Evolutionary conservation across 2,888 invertebrate genomes (phyloP), one percentile per base, ranked within the genome.

Genomic region (Bombylius discolor): DNA sequence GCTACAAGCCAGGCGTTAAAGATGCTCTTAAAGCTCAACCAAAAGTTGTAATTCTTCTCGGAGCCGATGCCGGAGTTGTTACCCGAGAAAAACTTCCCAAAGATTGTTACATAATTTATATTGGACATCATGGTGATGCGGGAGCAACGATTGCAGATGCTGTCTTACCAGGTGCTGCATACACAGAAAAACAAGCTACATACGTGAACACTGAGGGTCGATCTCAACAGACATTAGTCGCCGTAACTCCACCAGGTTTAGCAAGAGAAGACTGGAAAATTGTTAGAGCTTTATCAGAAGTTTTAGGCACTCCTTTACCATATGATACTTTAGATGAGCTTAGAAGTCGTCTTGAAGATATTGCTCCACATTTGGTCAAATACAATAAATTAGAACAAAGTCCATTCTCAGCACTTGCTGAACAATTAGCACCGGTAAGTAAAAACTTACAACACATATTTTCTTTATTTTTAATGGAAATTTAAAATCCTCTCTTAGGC

Each of bases 261-360:
- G 97, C 96, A 0, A 80, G 97, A 52, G 93, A 93, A 67, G 97
- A 98, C 77, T 99, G 99, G 99, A 98, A 98, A 79, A 93, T 99
- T 64, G 81, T 99, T 64, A 83, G 99, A 60, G 99, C 99, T 1
- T 76, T 99, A 9, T 95, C 97, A 0, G 97, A 99, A 78, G 90
- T 97, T 68, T 68, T 79, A 9, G 83, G 82, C 36, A 71, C 77
- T 52, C 77, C 82, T 23, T 78, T 96, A 47, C 89, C 93, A 0
- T 99, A 98, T 72, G 96, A 97, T 71, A 85, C 78, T 56, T 74
- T 96, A 63, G 81, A 85, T 64, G 89, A 93, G 67, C 77, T 99
- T 12, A 81, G 97, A 61, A 77, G 77, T 53, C 82, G 98, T 42
- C 78, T 99, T 65, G 81, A 81, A 61, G 84, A 96, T 70, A 77